phyloP scores from a whole-genome alignment of 1,140 invertebrate genomes.

The Littorina saxatilis region DNA sequence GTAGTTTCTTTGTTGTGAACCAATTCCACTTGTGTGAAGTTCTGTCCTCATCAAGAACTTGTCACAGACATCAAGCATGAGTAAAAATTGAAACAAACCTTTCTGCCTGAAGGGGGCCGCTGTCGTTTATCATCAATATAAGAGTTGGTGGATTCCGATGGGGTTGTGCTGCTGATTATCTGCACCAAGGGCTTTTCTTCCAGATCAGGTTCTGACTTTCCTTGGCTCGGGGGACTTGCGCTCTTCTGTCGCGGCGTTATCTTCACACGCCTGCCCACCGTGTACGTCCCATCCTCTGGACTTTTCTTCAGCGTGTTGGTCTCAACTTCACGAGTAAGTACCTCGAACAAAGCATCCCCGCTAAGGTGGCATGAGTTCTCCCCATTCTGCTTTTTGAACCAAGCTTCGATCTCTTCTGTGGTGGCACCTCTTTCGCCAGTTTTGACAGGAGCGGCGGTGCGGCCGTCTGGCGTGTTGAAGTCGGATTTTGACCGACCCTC shows the following conservation, averaged over 20 bases:
- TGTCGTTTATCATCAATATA: background rate
- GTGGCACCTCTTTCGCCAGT: constrained; percentile 40
- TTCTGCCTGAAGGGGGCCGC: constrained; percentile 2
- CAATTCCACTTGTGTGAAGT: no score
- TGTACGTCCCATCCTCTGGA: constrained; percentile 54
- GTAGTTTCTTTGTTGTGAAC: no score
- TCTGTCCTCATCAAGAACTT: no score
- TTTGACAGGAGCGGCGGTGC: background rate
- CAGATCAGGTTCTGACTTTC: background rate
- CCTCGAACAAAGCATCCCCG: constrained; percentile 60
- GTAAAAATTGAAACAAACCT: no score
- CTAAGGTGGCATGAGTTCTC: constrained; percentile 41
- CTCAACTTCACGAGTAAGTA: constrained; percentile 69
- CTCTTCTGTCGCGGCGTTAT: background rate
- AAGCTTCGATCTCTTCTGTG: constrained; percentile 56
- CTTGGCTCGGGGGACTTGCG: background rate
- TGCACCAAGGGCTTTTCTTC: background rate
- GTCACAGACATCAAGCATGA: no score
- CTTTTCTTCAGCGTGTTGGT: constrained; percentile 54
- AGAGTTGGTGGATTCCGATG: background rate
- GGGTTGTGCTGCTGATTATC: background rate
- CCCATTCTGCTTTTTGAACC: constrained; percentile 47
- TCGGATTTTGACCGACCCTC: background rate
- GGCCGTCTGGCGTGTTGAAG: background rate
- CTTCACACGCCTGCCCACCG: constrained; percentile 32